Conservation (phyloP, 2,888 invertebrate genomes). For the Tiliacea aurago region DNA sequence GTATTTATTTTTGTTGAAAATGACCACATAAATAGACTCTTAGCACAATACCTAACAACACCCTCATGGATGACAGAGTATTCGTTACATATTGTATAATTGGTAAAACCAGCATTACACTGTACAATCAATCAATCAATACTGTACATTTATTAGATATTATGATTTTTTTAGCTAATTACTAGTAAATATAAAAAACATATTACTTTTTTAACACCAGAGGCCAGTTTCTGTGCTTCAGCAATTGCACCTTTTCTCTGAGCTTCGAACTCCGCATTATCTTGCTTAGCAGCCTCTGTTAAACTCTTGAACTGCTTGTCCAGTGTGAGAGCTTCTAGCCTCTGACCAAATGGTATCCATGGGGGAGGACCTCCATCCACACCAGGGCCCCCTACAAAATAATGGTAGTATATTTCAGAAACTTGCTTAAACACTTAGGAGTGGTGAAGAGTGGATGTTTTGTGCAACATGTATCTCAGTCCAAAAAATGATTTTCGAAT, state of each 20-base stretch:
- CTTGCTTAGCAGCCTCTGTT: slow-evolving; percentile 91
- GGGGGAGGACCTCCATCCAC: slow-evolving; percentile 96
- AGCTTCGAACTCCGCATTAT: slow-evolving; percentile 96
- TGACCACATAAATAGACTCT: too few relatives aligned
- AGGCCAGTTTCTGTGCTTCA: slow-evolving; percentile 93
- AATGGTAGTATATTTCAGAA: background rate
- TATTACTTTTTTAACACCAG: slow-evolving; percentile 90
- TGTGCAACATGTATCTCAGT: background rate
- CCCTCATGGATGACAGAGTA: too few relatives aligned
- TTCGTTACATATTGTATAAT: background rate
- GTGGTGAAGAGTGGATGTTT: background rate
- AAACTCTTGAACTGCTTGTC: slow-evolving; percentile 94
- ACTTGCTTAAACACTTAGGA: background rate
- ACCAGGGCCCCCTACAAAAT: slow-evolving; percentile 86
- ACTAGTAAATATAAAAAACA: slow-evolving; percentile 1
- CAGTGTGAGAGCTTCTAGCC: slow-evolving; percentile 91
- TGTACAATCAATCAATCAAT: background rate
- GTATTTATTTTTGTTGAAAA: too few relatives aligned
- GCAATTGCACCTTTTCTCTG: slow-evolving; percentile 97
- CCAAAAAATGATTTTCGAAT: background rate
- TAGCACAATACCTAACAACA: too few relatives aligned
- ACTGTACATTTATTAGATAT: background rate
- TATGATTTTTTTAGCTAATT: slow-evolving; percentile 1
- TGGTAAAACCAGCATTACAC: background rate
- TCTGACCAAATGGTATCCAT: slow-evolving; percentile 97